These are phyloP conservation scores for Rhinogobius similis DNA, from an alignment of 2,113 vertebrate species.

Conservation along the genomic window DNA sequence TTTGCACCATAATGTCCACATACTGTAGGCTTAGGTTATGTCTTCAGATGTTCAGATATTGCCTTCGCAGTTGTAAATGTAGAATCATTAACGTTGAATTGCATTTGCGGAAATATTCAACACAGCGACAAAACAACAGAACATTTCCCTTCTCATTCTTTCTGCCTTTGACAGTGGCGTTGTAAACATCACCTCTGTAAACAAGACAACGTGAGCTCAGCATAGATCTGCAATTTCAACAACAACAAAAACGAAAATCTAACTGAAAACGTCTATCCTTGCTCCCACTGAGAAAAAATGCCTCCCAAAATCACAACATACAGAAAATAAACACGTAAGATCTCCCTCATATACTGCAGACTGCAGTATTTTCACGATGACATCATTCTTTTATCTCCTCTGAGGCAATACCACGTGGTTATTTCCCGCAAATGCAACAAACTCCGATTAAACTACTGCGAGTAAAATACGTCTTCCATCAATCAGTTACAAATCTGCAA, in stretches of 20 bases:
- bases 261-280: background rate
- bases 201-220: constrained; percentile 14
- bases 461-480: background rate
- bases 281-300: too few relatives aligned
- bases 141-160: too few relatives aligned
- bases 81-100: background rate
- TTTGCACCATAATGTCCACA: constrained; percentile 10
- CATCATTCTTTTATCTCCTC: constrained; percentile 70
- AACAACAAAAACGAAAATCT: background rate
- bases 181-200: constrained; percentile 28
- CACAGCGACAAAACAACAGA: background rate
- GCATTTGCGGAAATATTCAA: background rate
- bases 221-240: background rate
- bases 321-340: constrained; percentile 38
- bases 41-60: background rate
- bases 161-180: background rate
- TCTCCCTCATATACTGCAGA: constrained; percentile 65
- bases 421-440: constrained; percentile 35
- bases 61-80: background rate
- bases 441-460: constrained; percentile 13
- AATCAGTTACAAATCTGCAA: background rate
- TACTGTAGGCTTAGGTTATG: background rate
- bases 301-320: constrained; percentile 5
- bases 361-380: constrained; percentile 78
- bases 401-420: constrained; percentile 60